Evolutionary conservation across 2,888 invertebrate genomes (phyloP), one percentile per base, ranked within the genome.

Genomic region (Acrobasis consociella): DNA sequence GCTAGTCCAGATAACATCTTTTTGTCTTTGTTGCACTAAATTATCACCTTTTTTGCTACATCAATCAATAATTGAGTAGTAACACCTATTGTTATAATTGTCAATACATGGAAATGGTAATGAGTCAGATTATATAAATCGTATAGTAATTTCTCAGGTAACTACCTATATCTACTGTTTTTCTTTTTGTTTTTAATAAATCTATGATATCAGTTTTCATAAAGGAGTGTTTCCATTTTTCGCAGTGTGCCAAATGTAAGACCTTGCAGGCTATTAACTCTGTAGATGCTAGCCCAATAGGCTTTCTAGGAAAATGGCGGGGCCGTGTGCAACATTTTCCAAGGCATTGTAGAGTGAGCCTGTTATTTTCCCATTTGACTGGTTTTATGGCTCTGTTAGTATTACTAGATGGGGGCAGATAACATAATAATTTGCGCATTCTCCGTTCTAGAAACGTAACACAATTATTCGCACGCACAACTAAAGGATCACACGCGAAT

Each of bases 291-390:
- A 38, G 37, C 60, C 55, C 56, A 83, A 76, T 78, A 82, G 84
- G 84, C 87, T 87, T 89, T 89, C 89, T 85, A 75, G 83, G 87
- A 86, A 89, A 89, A 89, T 83, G 84, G 70, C 69, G 70, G 69
- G 72, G 73, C 74, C 73, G 71, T 73, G 81, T 74, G 77, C 77
- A 66, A 72, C 78, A 78, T 89, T 91, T 91, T 90, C 90, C 86
- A 90, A 81, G 80, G 86, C 81, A 88, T 89, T 90, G 91, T 90
- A 72, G 79, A 78, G 80, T 80, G 87, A 87, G 83, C 86, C 90
- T 89, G 91, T 89, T 90, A 91, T 91, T 92, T 91, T 91, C 91
- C 85, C 91, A 91, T 91, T 90, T 88, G 86, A 90, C 81, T 80
- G 85, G 82, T 88, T 91, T 90, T 91, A 91, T 89, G 81, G 81